Evolutionary conservation across 2,113 vertebrate species (phyloP), one percentile per base, ranked within the genome.

Genomic region (Ibidorhyncha struthersii): DNA sequence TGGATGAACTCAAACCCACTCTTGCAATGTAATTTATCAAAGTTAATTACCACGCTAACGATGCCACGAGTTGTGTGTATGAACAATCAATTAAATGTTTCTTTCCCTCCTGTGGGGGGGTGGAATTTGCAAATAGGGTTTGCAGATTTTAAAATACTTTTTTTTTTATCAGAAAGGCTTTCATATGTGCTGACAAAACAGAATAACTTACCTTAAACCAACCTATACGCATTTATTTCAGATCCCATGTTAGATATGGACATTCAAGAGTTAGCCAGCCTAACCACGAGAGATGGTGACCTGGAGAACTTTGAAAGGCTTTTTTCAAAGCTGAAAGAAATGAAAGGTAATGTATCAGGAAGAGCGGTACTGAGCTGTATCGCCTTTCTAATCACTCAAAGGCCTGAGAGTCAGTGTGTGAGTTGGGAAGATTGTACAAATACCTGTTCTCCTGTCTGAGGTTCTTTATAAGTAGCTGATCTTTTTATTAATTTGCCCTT

Each of bases 301-400:
- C 97, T 99, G 97, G 99, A 99, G 93, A 99, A 99, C 97, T 99
- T 99, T 52, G 99, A 99, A 81, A 98, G 99, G 61, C 98, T 99
- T 2, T 99, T 99, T 83, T 99, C 99, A 65, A 99, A 99, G 98
- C 97, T 99, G 89, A 99, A 99, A 94, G 99, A 99, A 97, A 99
- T 99, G 99, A 99, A 99, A 99, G 99, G 99, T 99, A 98, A 84
- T 0, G 0, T 15, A 15, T 5, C 50, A 11, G 40, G 41, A 63
- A 38, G 79, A 29, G 61, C 11, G 0, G 2, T 18, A 3, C 32
- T 10, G 78, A 81, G n/a, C 47, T 74, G 3, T 7, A 5, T 10
- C 52, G 7, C 71, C 40, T 52, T 6, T 53, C 9, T 12, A 5
- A 8, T 12, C n/a, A 1, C 65, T 84, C n/a, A 1, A 26, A 53